Base-by-base conservation (phyloP, 2,888 invertebrate species). In the Cheilosia variabilis region DNA sequence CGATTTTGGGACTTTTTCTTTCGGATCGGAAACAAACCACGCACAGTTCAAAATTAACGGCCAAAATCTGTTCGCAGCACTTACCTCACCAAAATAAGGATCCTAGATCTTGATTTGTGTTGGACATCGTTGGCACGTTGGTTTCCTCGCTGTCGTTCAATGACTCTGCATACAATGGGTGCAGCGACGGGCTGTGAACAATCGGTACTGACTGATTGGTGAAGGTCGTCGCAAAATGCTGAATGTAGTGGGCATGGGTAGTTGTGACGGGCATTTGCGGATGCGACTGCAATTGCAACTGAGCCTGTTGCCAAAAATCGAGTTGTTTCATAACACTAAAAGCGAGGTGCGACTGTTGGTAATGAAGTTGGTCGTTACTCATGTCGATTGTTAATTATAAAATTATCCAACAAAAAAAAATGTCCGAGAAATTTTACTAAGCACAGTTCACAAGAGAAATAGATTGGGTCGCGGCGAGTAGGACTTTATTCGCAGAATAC, bases 71-170 rank as follows among this genome's bases (percentile, higher is more conserved):
- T 52, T 34, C 13, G 27, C 58, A 17, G 17, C 24, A 84, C 84
- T 84, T 41, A 84, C 84, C 84, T 84, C 75, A 84, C 84, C 84
- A 53, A 60, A 50, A 47, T 22, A 41, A 13, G 2, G 58, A 53
- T 27, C 43, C 50, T 1, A 47, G 24, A 10, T 60, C 71, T 19
- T 62, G 62, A 15, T 19, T 62, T 7, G 41, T 24, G 4, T 41
- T 41, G 17, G 63, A 47, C 2, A 34, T 52, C 68, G 80, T 66
- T 37, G 24, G 31, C 53, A 75, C 75, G 53, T 58, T 80, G 37
- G 13, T 24, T 37, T 60, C 52, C 19, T 58, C 65, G 6, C 52
- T 9, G 17, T 17, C n/a, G 17, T 47, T 68, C 27, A 69, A 57
- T 57, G 62, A 77, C 52, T 52, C 52, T 43, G 3, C 34, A 52